Evolutionary conservation across 2,797 vertebrate species (phyloP).

Genomic region (Euphonia xanthogaster): DNA sequence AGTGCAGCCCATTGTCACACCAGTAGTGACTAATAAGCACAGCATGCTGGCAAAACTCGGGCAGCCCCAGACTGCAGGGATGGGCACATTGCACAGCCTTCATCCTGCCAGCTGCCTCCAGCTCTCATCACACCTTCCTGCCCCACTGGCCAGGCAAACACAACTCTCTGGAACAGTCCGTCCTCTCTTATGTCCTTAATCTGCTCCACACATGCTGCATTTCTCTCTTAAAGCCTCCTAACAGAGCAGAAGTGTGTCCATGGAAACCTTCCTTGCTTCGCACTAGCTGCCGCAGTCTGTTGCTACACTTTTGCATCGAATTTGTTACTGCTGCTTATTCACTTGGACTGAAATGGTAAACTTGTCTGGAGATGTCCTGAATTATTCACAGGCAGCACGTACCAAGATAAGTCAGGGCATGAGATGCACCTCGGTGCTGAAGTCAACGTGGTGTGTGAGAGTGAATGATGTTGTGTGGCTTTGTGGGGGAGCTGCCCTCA

Average conservation of each 20-base stretch:
- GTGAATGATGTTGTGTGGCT: not conserved
- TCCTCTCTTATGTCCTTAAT: not conserved
- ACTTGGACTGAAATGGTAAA: constrained; percentile 70
- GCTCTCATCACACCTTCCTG: not conserved
- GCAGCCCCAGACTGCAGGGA: not conserved
- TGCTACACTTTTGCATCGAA: constrained; percentile 50
- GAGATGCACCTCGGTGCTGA: constrained; percentile 31
- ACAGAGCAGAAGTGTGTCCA: constrained; percentile 49
- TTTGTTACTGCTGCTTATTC: constrained; percentile 69
- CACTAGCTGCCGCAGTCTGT: constrained; percentile 29
- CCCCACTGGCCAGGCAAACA: not conserved
- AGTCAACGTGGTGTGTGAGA: constrained; percentile 7
- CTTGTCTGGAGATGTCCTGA: constrained; percentile 71
- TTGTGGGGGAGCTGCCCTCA: not conserved
- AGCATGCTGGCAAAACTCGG: not conserved
- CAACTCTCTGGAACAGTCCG: not conserved
- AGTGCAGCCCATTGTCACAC: not conserved
- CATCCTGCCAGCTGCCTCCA: not conserved
- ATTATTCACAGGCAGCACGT: constrained; percentile 63
- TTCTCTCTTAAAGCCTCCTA: constrained; percentile 52
- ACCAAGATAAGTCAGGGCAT: constrained; percentile 68
- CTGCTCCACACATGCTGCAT: constrained; percentile 1
- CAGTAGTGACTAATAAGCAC: not conserved
- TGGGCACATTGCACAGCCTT: not conserved
- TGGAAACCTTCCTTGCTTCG: constrained; percentile 64